phyloP scores from a whole-genome alignment of 2,888 invertebrate species.

The Ctena decussata region DNA sequence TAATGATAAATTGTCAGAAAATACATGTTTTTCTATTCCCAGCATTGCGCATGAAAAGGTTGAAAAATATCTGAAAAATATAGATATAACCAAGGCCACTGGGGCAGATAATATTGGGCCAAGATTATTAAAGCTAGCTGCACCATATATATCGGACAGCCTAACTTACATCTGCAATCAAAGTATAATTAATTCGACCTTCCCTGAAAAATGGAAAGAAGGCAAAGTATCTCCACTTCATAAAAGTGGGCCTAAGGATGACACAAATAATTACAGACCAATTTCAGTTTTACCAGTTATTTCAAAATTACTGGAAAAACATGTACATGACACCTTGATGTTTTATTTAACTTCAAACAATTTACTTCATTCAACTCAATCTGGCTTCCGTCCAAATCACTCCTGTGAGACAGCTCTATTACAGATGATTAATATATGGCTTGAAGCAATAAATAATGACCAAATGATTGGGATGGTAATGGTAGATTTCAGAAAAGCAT shows the following conservation, averaged over 20 bases:
- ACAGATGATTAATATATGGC: slow-evolving; percentile 4
- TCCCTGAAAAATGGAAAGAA: background rate
- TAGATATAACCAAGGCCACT: background rate
- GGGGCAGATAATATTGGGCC: background rate
- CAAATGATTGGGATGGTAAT: slow-evolving; percentile 24
- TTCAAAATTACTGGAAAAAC: background rate
- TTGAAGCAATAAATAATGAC: slow-evolving; percentile 1
- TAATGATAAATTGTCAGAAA: background rate
- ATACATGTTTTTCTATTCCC: background rate
- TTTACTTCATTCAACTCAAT: slow-evolving; percentile 22
- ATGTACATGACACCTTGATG: slow-evolving; percentile 7
- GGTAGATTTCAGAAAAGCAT: slow-evolving; percentile 36
- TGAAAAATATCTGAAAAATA: background rate
- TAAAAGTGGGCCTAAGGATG: background rate
- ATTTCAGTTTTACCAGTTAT: background rate
- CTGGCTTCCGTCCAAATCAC: slow-evolving; percentile 33
- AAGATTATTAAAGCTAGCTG: background rate
- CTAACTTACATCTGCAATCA: background rate
- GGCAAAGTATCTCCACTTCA: background rate
- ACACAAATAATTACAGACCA: background rate
- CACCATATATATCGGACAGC: background rate
- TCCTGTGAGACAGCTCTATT: slow-evolving; percentile 33
- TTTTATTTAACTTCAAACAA: background rate
- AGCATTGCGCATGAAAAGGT: background rate
- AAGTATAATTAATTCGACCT: background rate